phyloP scores from a whole-genome alignment of 2,113 vertebrate genomes.

The Conger conger region DNA sequence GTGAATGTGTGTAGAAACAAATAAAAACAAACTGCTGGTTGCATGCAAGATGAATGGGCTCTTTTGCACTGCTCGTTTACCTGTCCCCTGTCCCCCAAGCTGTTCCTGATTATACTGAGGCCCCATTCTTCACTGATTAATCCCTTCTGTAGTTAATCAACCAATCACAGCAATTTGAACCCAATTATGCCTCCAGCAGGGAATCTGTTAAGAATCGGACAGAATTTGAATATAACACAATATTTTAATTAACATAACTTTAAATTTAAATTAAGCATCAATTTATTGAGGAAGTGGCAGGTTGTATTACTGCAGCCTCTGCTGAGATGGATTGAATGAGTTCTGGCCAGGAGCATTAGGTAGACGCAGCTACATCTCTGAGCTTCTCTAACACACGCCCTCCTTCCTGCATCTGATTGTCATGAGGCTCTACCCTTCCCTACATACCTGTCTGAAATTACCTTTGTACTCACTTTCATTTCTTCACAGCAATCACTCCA shows the following conservation, averaged over 20 bases:
- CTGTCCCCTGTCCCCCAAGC: neutral
- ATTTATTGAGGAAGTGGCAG: neutral
- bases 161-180: neutral
- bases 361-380: neutral
- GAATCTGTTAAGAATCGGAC: neutral
- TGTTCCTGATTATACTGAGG: neutral
- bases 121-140: neutral
- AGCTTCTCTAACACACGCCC: neutral
- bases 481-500: constrained; percentile 14
- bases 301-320: neutral
- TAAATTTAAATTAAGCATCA: too few relatives aligned
- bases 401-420: constrained; percentile 20
- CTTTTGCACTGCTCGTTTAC: neutral
- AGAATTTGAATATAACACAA: neutral
- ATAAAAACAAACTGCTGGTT: too few relatives aligned
- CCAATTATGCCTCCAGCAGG: neutral
- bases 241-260: too few relatives aligned
- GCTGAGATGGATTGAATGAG: neutral
- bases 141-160: neutral
- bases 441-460: constrained; percentile 18
- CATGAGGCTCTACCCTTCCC: constrained; percentile 31
- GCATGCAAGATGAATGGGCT: neutral
- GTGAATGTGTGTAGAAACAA: too few relatives aligned
- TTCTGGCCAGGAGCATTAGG: neutral
- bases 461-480: constrained; percentile 6